phyloP scores from a whole-genome alignment of 2,797 vertebrate genomes.

The Pterois miles region DNA sequence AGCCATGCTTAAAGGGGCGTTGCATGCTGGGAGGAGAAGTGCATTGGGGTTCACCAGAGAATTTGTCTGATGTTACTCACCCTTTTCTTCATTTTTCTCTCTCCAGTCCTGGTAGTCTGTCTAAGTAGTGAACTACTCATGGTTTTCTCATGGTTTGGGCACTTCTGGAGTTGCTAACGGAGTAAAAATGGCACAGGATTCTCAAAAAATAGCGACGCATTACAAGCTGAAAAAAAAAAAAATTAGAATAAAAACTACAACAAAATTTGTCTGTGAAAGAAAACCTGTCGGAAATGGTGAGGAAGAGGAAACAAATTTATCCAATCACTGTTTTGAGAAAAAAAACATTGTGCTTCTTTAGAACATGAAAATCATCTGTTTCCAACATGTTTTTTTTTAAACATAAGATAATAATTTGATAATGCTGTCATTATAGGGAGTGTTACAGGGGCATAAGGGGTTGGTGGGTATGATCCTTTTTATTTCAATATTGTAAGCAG shows the following conservation, averaged over 20 bases:
- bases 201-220: not conserved
- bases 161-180: not conserved
- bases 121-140: conserved; percentile 40
- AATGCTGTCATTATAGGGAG: not conserved
- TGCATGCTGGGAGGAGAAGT: conserved; percentile 73
- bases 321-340: not conserved
- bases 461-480: not conserved
- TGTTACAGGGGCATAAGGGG: not conserved
- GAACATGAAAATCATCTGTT: not conserved
- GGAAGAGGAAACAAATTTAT: not conserved
- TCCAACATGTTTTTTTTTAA: not conserved
- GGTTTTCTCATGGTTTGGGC: conserved; percentile 24
- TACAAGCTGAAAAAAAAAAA: not conserved
- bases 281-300: not conserved
- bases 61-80: conserved; percentile 80
- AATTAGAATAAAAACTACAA: not conserved
- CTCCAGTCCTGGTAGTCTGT: conserved; percentile 39
- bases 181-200: not conserved
- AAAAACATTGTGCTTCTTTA: not conserved
- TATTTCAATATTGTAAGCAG: not conserved
- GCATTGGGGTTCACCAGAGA: conserved; percentile 73
- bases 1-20: conserved; percentile 77
- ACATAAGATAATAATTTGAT: not conserved
- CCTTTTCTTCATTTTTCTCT: conserved; percentile 57
- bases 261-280: not conserved